These are phyloP conservation scores for Philereme vetulata DNA, from an alignment of 2,888 invertebrate genomes.

Conservation along the genomic window DNA sequence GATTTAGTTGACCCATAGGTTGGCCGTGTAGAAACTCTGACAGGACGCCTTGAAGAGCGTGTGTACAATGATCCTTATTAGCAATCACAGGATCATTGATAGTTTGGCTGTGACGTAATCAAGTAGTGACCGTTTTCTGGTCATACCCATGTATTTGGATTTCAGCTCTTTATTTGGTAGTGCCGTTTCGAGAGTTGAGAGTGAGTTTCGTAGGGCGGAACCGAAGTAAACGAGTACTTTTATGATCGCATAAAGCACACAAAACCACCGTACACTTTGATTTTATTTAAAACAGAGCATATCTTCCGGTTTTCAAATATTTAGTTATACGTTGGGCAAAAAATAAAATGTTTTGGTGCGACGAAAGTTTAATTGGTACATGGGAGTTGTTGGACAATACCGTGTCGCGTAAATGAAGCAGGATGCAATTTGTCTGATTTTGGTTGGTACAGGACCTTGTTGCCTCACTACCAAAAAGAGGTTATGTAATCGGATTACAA, in stretches of 20 bases:
- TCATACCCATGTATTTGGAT: too few relatives aligned
- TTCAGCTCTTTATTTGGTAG: too few relatives aligned
- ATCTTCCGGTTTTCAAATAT: conserved; percentile 49
- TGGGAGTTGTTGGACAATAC: conserved; percentile 11
- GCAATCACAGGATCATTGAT: too few relatives aligned
- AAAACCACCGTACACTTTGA: conserved; percentile 49
- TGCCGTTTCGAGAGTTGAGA: neutral
- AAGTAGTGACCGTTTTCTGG: too few relatives aligned
- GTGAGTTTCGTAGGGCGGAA: neutral
- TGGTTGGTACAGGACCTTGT: neutral
- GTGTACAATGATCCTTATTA: too few relatives aligned
- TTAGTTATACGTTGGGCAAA: conserved; percentile 4
- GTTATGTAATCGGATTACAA: too few relatives aligned
- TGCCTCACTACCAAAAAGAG: neutral
- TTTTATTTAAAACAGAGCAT: conserved; percentile 58
- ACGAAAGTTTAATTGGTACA: conserved; percentile 29
- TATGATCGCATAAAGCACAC: conserved; percentile 48
- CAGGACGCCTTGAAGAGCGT: too few relatives aligned
- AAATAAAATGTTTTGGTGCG: conserved; percentile 12
- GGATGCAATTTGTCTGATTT: conserved; percentile 19
- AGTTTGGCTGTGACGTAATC: too few relatives aligned
- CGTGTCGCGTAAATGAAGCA: conserved; percentile 12
- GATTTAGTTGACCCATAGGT: too few relatives aligned
- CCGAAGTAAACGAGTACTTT: neutral
- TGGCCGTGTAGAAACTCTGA: too few relatives aligned